Evolutionary conservation across 2,797 vertebrate species (phyloP), one percentile per base, ranked within the genome.

Genomic region (Nothura maculosa): DNA sequence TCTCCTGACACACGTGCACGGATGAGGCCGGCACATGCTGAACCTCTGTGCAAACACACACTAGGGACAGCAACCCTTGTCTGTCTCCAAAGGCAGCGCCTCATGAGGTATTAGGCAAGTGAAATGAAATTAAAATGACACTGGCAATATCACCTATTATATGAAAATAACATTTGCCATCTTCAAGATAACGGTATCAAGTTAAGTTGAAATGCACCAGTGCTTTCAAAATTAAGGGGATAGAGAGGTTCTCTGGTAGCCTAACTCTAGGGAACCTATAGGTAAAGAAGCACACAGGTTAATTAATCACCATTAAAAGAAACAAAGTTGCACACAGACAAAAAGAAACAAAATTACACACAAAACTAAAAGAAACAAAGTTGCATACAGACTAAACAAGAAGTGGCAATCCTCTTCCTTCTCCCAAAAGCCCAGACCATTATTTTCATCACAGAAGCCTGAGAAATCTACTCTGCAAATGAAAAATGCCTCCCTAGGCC

Each of bases 141-240:
- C 10, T 3, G 7, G 22, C 30, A 63, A 12, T 50, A 18, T 3
- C 78, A 73, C 32, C 76, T 42, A 9, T 32, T 87, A 57, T 30
- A 80, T 76, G 63, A 72, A 83, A 91, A 79, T 70, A 78, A 89
- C 81, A 66, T n/a, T 75, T 28, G 66, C 22, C 69, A 81, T 42
- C 84, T 73, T 47, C 12, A 9, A 95, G 95, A 79, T 79, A 96
- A 76, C 47, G 90, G 63, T 42, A 15, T 0, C 2, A 4, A 38
- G 25, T 69, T 69, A 0, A 86, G 89, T 4, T 83, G 48, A 72
- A 64, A 36, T 48, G 9, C 62, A n/a, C 9, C 11, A 40, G 48
- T 3, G 3, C 64, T 70, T 68, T 40, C 60, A 75, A 80, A 80
- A 78, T 27, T 6, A 52, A 78, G 64, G 76, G 76, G 68, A 28